Base-by-base conservation (phyloP, 2,113 vertebrate genomes). In the Callopanchax toddi region DNA sequence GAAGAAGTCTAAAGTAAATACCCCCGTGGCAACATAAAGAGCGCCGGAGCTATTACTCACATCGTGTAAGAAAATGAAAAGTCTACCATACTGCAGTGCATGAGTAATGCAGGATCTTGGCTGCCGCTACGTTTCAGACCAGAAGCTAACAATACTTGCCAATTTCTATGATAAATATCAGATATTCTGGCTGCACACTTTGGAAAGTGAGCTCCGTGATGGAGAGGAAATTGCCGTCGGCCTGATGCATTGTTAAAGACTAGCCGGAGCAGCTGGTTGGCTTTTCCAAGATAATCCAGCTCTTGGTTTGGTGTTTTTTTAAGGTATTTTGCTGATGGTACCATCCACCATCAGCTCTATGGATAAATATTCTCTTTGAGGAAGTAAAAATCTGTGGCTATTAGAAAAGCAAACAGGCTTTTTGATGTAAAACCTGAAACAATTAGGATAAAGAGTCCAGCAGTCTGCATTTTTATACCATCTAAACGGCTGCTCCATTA, bases 111-210 rank as follows among this genome's bases (percentile, higher is more conserved):
- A 43, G 84, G 83, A 69, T 77, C 64, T 67, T 83, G 70, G 54
- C 52, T 84, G 85, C 22, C 26, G 84, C 60, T 87, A 77, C 11
- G 40, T 83, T 89, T 86, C 62, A 70, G 69, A 89, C 68, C 83
- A 85, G 71, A 48, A 71, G 82, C 83, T 87, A 74, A 74, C 67
- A 56, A 15, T 60, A 5, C 32, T 82, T 91, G 71, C 74, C 91
- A 84, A 89, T 85, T 44, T 85, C 49, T 78, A 86, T 81, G 68
- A 79, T 85, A 92, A 90, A 87, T 90, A 91, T 79, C 75, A 91
- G 87, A 91, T 74, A 78, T 17, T 37, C 73, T 78, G 74, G 77
- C 79, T 81, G 62, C 76, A 64, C 58, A 80, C 84, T 83, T 50
- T 69, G 64, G 72, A 89, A 92, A 91, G 74, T 70, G 85, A 9